Evolutionary conservation across 2,113 vertebrate species (phyloP).

Genomic region (Conger conger): DNA sequence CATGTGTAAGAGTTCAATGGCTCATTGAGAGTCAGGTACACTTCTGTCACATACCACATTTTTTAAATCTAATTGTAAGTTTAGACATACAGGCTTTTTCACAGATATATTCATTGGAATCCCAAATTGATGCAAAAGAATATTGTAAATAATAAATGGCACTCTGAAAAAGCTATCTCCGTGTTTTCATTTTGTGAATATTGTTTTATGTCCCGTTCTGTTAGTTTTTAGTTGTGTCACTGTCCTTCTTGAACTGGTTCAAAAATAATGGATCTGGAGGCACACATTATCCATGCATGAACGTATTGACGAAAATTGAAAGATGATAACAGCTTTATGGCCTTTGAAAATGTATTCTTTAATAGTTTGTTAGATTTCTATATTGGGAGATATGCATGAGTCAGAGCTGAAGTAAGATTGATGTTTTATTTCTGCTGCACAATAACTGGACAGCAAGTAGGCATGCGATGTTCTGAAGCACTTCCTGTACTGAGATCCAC

Average conservation of each 20-base stretch:
- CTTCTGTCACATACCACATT: not conserved
- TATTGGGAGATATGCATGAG: not conserved
- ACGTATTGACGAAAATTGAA: not conserved
- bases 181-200: not conserved
- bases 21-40: too few relatives aligned
- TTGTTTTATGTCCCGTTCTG: not conserved
- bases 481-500: not conserved
- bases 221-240: not conserved
- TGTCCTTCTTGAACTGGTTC: not conserved
- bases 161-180: not conserved
- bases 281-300: not conserved
- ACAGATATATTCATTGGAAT: not conserved
- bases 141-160: not conserved
- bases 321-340: not conserved
- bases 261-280: not conserved
- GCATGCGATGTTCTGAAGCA: not conserved
- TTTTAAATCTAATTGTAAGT: too few relatives aligned
- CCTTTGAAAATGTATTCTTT: not conserved
- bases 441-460: not conserved
- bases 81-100: not conserved
- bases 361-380: not conserved
- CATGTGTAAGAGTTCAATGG: not conserved
- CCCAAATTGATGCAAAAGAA: not conserved
- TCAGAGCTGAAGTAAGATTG: not conserved
- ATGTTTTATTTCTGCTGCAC: not conserved